A percentile compares a stretch with the other conserved stretches of the same genome.
phyloP scores from a whole-genome alignment of 1,140 invertebrate species.

The Hermetia illucens region DNA sequence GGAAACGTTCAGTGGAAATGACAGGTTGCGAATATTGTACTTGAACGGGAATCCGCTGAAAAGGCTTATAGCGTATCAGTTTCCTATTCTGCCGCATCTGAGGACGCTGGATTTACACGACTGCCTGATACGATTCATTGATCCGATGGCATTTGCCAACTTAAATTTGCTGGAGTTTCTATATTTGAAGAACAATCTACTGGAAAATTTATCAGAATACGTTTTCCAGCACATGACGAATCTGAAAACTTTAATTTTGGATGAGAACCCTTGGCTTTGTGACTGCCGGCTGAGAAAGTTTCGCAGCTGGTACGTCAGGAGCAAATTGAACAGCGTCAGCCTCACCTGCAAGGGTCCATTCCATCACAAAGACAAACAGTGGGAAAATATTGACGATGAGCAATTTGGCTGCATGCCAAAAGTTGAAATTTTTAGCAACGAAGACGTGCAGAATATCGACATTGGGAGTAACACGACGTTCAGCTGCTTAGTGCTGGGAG shows the following conservation, averaged over 20 bases:
- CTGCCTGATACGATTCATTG: slow-evolving; percentile 56
- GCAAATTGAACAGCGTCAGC: slow-evolving; percentile 47
- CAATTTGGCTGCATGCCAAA: slow-evolving; percentile 64
- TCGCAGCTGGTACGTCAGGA: slow-evolving; percentile 60
- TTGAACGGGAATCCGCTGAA: slow-evolving; percentile 57
- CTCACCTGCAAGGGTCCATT: slow-evolving; percentile 46
- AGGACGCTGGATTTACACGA: slow-evolving; percentile 57
- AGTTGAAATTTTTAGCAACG: slow-evolving; percentile 39
- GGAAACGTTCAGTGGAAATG: slow-evolving; percentile 60
- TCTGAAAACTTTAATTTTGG: slow-evolving; percentile 61
- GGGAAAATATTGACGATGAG: slow-evolving; percentile 46
- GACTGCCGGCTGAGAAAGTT: slow-evolving; percentile 73
- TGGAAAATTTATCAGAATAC: slow-evolving; percentile 46
- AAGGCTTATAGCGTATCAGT: slow-evolving; percentile 45
- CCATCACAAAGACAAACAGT: slow-evolving; percentile 40
- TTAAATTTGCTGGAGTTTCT: slow-evolving; percentile 52
- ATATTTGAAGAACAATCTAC: slow-evolving; percentile 51
- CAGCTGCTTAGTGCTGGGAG: slow-evolving; percentile 62
- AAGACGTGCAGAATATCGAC: slow-evolving; percentile 49
- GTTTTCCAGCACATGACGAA: slow-evolving; percentile 49
- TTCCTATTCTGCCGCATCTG: slow-evolving; percentile 55
- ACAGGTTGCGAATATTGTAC: slow-evolving; percentile 49
- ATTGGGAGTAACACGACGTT: slow-evolving; percentile 63
- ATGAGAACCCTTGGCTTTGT: slow-evolving; percentile 81
- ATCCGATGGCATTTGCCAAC: slow-evolving; percentile 53